Percentiles rank a stretch among this genome's conserved stretches.
Evolutionary conservation across 1,140 invertebrate genomes (phyloP).

Genomic region (Drosophila busckii): DNA sequence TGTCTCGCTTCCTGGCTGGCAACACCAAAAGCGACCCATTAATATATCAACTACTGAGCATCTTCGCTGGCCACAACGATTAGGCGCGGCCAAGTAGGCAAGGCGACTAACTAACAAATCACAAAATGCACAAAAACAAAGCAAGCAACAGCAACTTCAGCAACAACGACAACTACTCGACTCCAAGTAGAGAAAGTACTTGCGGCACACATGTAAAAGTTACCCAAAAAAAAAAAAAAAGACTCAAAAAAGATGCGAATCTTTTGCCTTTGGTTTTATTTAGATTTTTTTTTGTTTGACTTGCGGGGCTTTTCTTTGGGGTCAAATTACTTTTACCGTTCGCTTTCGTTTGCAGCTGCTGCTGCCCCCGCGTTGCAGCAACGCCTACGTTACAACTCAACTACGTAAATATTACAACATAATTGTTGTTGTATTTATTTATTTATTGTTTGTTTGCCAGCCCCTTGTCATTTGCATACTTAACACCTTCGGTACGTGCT

Average conservation of each 20-base stretch:
- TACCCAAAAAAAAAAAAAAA: conserved; percentile 23
- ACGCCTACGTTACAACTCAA: conserved; percentile 27
- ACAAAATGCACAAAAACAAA: conserved; percentile 9
- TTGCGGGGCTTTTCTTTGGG: conserved; percentile 42
- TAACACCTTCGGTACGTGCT: conserved; percentile 32
- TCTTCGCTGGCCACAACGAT: conserved; percentile 31
- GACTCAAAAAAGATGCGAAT: conserved; percentile 47
- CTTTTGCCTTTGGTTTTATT: conserved; percentile 32
- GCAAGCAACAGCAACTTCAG: background rate
- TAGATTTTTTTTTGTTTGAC: conserved; percentile 39
- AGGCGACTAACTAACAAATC: conserved; percentile 11
- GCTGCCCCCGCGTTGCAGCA: background rate
- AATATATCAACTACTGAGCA: conserved; percentile 16
- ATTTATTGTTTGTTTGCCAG: conserved; percentile 10
- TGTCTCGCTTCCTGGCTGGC: background rate
- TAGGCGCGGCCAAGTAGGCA: conserved; percentile 43
- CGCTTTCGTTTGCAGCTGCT: conserved; percentile 23
- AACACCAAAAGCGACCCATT: conserved; percentile 6
- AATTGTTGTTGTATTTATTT: conserved; percentile 25
- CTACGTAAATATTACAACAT: conserved; percentile 52
- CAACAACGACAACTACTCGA: conserved; percentile 4
- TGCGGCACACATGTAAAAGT: conserved; percentile 47
- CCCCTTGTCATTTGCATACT: conserved; percentile 53
- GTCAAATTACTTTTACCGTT: conserved; percentile 51
- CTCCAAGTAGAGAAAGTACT: conserved; percentile 56